phyloP scores from a whole-genome alignment of 1,140 invertebrate genomes.

The Neodiprion virginianus region DNA sequence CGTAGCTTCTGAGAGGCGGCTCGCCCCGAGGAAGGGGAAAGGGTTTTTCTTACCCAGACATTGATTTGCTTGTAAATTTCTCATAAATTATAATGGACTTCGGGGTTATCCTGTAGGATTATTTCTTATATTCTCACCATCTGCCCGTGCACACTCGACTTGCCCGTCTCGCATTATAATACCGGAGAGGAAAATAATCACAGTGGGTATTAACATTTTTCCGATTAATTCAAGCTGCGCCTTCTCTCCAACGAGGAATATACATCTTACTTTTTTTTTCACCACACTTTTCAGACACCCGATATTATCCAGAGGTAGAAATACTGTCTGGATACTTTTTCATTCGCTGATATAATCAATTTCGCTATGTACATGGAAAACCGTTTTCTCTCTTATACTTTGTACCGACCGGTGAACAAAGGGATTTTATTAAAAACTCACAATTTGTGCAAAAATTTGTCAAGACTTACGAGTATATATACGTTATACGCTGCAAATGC shows the following conservation, averaged over 20 bases:
- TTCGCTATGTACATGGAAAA: no score
- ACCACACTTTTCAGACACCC: no score
- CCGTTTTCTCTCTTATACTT: no score
- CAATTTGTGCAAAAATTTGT: no score
- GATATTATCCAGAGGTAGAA: no score
- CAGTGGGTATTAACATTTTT: not conserved
- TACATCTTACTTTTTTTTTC: not conserved
- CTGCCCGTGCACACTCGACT: not conserved
- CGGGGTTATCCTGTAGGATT: not conserved
- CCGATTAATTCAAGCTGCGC: constrained; percentile 22
- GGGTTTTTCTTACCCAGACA: not conserved
- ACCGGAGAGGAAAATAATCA: not conserved
- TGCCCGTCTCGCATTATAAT: not conserved
- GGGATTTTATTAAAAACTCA: no score
- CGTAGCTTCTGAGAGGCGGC: not conserved
- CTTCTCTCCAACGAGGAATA: constrained; percentile 19
- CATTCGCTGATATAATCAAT: no score
- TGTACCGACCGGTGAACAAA: no score
- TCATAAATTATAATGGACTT: constrained; percentile 2
- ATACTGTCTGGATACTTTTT: no score
- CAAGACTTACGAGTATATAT: no score
- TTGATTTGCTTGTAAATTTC: not conserved
- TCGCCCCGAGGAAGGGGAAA: not conserved
- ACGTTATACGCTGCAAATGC: no score
- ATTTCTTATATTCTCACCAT: not conserved